Conservation (phyloP, 2,797 vertebrate genomes). For the Anguilla marmorata region DNA sequence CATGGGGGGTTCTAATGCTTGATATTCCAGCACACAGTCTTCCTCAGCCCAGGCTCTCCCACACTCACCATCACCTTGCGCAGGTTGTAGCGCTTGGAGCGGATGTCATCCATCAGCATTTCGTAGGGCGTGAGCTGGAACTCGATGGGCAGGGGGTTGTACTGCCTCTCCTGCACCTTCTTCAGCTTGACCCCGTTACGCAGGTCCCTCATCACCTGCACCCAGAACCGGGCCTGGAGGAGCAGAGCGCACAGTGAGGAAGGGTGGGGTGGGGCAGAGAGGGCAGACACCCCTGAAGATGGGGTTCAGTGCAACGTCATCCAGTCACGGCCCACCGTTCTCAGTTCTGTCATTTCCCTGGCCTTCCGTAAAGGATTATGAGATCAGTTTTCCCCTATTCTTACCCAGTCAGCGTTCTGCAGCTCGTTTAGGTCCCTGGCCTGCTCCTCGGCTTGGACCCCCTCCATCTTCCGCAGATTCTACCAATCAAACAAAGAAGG, state of each 20-base stretch:
- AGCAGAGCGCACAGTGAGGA: neutral
- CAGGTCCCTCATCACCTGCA: constrained; percentile 84
- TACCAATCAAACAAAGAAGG: constrained; percentile 49
- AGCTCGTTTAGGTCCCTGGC: constrained; percentile 85
- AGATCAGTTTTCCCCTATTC: constrained; percentile 28
- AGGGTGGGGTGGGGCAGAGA: neutral
- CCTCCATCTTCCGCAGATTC: constrained; percentile 94
- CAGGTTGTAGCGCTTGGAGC: constrained; percentile 91
- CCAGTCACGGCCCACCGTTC: neutral
- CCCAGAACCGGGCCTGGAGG: constrained; percentile 87
- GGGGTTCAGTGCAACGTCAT: neutral
- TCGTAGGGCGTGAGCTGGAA: constrained; percentile 97
- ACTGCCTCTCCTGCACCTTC: constrained; percentile 82
- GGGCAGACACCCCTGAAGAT: neutral
- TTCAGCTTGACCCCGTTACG: constrained; percentile 82
- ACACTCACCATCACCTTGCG: constrained; percentile 90
- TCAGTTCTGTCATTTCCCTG: neutral
- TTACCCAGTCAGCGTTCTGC: constrained; percentile 95
- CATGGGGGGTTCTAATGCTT: neutral
- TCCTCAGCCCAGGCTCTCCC: constrained; percentile 29
- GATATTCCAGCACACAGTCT: constrained; percentile 25
- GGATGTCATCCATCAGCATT: constrained; percentile 99
- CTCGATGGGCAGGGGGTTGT: constrained; percentile 87
- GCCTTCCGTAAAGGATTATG: neutral
- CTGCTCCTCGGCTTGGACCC: constrained; percentile 67